phyloP scores from a whole-genome alignment of 2,888 invertebrate genomes.

The Subacronicta megacephala region DNA sequence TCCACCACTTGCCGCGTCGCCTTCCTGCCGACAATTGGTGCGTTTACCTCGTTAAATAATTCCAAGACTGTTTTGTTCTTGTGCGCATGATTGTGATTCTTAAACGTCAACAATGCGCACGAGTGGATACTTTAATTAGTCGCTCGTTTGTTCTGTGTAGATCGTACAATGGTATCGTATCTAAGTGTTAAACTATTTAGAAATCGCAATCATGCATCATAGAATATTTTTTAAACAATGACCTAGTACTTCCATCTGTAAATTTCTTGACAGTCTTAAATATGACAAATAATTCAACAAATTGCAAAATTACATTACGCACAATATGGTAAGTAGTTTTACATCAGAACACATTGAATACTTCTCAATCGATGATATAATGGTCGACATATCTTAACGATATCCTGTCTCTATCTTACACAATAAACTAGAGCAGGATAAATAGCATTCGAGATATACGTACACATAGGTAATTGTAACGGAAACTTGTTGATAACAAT shows the following conservation, averaged over 20 bases:
- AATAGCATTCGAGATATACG: slow-evolving; percentile 14
- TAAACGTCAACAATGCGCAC: slow-evolving; percentile 32
- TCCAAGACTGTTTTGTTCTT: slow-evolving; percentile 27
- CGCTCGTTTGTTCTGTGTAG: not conserved
- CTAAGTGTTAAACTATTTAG: not conserved
- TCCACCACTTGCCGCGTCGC: slow-evolving; percentile 97
- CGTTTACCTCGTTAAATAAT: slow-evolving; percentile 54
- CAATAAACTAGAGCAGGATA: slow-evolving; percentile 24
- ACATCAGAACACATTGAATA: not conserved
- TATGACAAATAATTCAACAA: too few relatives aligned
- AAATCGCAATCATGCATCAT: not conserved
- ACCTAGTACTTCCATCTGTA: too few relatives aligned
- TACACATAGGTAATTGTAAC: slow-evolving; percentile 34
- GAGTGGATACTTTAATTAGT: not conserved
- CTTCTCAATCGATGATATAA: slow-evolving; percentile 13
- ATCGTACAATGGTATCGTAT: not conserved
- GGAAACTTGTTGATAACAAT: slow-evolving; percentile 51
- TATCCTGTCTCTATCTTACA: slow-evolving; percentile 17
- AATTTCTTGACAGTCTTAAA: too few relatives aligned
- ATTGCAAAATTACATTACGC: too few relatives aligned
- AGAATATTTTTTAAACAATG: too few relatives aligned
- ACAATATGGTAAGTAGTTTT: not conserved
- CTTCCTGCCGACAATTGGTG: slow-evolving; percentile 91
- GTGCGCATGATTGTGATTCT: slow-evolving; percentile 40
- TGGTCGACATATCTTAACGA: slow-evolving; percentile 4